Evolutionary conservation across 2,113 vertebrate species (phyloP).

Genomic region (Nothocercus nigrocapillus): DNA sequence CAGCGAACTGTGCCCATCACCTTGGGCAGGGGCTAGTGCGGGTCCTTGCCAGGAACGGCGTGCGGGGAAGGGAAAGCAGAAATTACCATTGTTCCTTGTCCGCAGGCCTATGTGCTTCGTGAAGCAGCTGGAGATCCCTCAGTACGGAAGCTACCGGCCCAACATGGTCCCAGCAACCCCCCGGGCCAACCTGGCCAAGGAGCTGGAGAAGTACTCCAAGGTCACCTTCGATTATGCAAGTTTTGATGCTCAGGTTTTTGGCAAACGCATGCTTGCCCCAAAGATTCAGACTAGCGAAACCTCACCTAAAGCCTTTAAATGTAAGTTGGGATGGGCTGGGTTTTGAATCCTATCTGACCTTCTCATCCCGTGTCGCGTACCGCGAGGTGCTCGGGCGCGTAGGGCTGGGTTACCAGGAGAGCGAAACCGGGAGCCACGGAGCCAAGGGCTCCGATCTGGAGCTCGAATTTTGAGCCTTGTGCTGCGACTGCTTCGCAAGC

Average conservation of each 20-base stretch:
- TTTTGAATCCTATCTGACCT: background rate
- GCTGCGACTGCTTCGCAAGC: background rate
- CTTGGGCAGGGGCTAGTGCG: background rate
- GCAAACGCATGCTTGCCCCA: slow-evolving; percentile 98
- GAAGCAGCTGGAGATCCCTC: slow-evolving; percentile 96
- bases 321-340: slow-evolving; percentile 79
- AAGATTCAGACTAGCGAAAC: slow-evolving; percentile 97
- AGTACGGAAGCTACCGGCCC: slow-evolving; percentile 91
- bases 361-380: background rate
- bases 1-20: accelerated
- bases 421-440: background rate
- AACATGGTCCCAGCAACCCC: slow-evolving; percentile 90
- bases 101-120: slow-evolving; percentile 98
- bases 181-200: slow-evolving; percentile 96
- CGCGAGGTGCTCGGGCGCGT: accelerated
- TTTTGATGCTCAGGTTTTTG: slow-evolving; percentile 99
- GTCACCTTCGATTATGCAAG: slow-evolving; percentile 99
- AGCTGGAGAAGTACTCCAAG: slow-evolving; percentile 99
- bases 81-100: background rate
- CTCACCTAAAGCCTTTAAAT: slow-evolving; percentile 99
- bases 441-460: background rate
- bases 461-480: background rate
- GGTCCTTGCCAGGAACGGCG: background rate
- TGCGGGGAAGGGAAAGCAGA: background rate
- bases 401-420: background rate